Evolutionary conservation across 2,888 invertebrate genomes (phyloP), one percentile per base, ranked within the genome.

Genomic region (Leuctra nigra): DNA sequence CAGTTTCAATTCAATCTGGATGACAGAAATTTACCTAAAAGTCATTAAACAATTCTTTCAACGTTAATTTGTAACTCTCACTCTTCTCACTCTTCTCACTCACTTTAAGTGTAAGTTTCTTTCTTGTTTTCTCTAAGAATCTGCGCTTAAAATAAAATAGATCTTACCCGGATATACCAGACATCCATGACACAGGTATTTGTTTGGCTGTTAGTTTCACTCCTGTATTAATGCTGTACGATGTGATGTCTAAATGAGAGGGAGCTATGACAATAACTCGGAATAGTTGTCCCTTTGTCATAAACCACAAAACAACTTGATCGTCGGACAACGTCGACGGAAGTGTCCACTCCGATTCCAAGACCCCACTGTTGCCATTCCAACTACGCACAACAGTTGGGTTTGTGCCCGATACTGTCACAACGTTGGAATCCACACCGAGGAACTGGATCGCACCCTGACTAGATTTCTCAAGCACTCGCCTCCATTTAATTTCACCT

Each of bases 401-500:
- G 58, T 83, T 82, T 62, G 76, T 75, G n/a, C 89, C 88, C 6
- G 85, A 83, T 1, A 91, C 82, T 0, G 89, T 86, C 35, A 88
- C 77, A 53, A 89, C 77, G 59, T 80, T 79, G 62, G 79, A 74
- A 55, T 77, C 72, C 36, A 83, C 79, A 68, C 83, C 77, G 53
- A 86, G 68, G 57, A 86, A 73, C 69, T 85, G 80, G 59, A 90
- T 81, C 66, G 80, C 78, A 59, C 86, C 84, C 14, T 82, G 74
- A 13, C 68, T 67, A 61, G 77, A 73, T 63, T 72, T 70, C 65
- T 93, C 93, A 53, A 93, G 76, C 50, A 92, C 80, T 69, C 91
- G 87, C 56, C 93, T 80, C 91, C 93, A 94, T 65, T 84, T 72
- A 64, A 89, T 81, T 70, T 86, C 80, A 50, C 87, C 88, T 84